Evolutionary conservation across 1,140 invertebrate species (phyloP), one percentile per base, ranked within the genome.

Genomic region (Drosophila persimilis): DNA sequence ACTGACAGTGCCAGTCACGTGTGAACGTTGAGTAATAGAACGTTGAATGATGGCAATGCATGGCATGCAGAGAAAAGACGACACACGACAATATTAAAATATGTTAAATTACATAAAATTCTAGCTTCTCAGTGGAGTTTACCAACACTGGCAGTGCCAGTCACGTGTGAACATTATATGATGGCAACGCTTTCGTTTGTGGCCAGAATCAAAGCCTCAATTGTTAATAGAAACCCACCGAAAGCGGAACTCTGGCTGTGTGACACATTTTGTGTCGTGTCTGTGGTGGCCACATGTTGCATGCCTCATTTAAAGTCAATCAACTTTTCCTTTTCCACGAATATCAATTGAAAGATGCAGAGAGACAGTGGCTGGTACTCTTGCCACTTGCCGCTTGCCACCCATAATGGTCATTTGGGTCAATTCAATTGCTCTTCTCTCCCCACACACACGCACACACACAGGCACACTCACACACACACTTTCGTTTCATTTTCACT

Each of bases 341-440:
- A 86, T 81, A 59, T 70, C 76, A 86, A 85, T 86, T 52, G 51
- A 29, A 39, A 39, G 35, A 39, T 39, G 35, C 35, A 39, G 8
- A 60, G 73, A 67, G 24, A 56, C 51, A 44, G 54, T 31, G 26
- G 11, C 43, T 50, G 51, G 45, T 56, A 52, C 62, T 58, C 26
- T 26, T 17, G 46, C 56, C 31, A 43, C 15, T 46, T 55, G 53
- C 59, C 64, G 50, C 35, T 26, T 17, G 46, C 59, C 64, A 54
- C 71, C 71, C 73, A 70, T 83, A 81, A 88, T 88, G 81, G 81
- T 77, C 81, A 86, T 88, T 88, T 86, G 74, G 81, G 81, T 86
- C 81, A 81, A 88, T 81, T 86, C 77, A 81, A 81, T 86, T 81
- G 83, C 74, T 84, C 80, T 58, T 46, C 11, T 53, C 70, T 51